phyloP scores from a whole-genome alignment of 2,113 vertebrate species.

The Phalacrocorax pelagicus region DNA sequence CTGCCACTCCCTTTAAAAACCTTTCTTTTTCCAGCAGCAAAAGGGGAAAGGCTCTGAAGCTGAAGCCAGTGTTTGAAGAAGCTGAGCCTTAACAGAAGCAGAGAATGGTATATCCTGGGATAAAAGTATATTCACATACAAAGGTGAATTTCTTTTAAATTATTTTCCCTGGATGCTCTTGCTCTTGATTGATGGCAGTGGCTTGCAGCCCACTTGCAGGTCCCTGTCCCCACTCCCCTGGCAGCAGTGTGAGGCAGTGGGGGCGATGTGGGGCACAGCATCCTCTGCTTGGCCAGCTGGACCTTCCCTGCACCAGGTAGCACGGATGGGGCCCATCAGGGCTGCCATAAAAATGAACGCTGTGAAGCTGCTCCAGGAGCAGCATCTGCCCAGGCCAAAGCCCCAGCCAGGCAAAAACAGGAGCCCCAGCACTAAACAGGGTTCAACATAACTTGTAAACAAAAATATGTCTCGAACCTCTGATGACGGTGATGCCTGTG shows the following conservation, averaged over 20 bases:
- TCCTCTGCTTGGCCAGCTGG: background rate
- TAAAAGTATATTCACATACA: fast-evolving
- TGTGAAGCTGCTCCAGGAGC: background rate
- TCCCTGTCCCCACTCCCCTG: background rate
- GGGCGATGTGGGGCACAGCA: background rate
- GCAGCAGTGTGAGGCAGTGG: background rate
- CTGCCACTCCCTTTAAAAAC: background rate
- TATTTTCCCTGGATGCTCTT: background rate
- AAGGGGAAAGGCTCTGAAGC: background rate
- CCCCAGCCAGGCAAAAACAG: background rate
- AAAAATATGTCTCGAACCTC: background rate
- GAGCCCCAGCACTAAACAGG: background rate
- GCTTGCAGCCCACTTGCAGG: background rate
- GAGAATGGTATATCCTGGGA: background rate
- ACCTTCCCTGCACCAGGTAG: too few relatives aligned
- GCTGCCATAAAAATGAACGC: too few relatives aligned
- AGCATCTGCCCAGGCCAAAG: background rate
- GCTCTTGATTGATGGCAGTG: fast-evolving
- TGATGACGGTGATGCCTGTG: background rate
- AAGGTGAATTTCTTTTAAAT: background rate
- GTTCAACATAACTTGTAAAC: background rate
- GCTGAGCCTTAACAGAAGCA: background rate
- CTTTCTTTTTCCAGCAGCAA: fast-evolving
- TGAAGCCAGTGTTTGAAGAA: background rate
- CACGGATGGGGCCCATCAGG: fast-evolving